phyloP scores from a whole-genome alignment of 53 echinoderm and acorn worm species.

The Mesocentrotus franciscanus region DNA sequence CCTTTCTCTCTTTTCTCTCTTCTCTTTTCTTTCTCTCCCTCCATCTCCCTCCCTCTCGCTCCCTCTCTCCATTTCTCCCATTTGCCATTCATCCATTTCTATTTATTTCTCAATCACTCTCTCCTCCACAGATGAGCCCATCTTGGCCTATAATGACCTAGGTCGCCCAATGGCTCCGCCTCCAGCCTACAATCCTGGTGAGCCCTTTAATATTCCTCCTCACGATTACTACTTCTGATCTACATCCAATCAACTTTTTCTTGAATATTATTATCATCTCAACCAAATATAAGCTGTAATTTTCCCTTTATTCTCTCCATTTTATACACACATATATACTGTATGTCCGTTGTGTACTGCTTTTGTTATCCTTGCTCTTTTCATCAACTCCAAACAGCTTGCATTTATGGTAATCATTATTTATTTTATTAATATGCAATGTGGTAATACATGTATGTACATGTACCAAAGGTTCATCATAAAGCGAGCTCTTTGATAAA shows the following conservation, averaged over 20 bases:
- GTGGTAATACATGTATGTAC: background rate
- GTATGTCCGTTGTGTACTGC: background rate
- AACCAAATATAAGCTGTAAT: conserved; percentile 5
- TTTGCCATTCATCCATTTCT: background rate
- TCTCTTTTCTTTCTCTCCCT: background rate
- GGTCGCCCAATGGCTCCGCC: conserved; percentile 91
- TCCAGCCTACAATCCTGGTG: conserved; percentile 96
- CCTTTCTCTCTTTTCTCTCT: background rate
- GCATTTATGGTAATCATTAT: conserved; percentile 9
- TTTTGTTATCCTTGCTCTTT: conserved; percentile 15
- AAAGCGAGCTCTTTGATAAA: background rate
- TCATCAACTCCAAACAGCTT: conserved; percentile 33
- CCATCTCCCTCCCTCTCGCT: background rate
- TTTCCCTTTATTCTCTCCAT: background rate
- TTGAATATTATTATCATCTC: background rate
- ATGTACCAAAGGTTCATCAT: background rate
- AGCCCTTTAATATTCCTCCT: conserved; percentile 91
- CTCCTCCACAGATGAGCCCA: conserved; percentile 81
- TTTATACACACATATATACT: background rate
- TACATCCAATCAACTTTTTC: conserved; percentile 24
- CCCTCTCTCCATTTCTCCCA: background rate
- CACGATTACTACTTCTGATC: conserved; percentile 91
- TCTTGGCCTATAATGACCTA: conserved; percentile 90
- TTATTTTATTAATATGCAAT: background rate
- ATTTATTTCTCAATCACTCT: conserved; percentile 7